Percentiles rank a stretch among this genome's conserved stretches.
Evolutionary conservation across 2,888 invertebrate species (phyloP).

Genomic region (Strigamia transsilvanica): DNA sequence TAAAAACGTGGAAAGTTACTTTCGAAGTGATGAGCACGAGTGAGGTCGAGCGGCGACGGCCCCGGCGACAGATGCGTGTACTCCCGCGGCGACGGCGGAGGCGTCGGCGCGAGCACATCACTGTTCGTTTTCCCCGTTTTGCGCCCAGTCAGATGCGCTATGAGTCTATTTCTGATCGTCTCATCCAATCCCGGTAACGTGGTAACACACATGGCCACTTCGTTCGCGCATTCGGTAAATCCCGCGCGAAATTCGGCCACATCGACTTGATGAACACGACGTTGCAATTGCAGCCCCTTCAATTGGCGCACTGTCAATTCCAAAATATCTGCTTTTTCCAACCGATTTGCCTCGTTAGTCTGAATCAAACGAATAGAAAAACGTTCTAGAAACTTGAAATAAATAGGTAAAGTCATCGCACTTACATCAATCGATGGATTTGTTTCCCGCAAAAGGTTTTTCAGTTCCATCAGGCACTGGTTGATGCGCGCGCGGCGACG

Average conservation of each 20-base stretch:
- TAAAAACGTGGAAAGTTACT: not conserved
- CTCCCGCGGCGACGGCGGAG: constrained; percentile 43
- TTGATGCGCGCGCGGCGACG: constrained; percentile 46
- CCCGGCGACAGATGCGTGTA: not conserved
- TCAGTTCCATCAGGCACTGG: constrained; percentile 41
- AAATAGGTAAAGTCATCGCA: too few species aligned
- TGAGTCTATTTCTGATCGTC: constrained; percentile 82
- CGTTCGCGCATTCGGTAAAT: constrained; percentile 87
- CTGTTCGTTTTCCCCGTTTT: not conserved
- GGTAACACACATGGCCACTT: constrained; percentile 84
- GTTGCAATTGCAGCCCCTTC: constrained; percentile 74
- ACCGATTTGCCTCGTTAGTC: constrained; percentile 46
- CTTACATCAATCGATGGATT: constrained; percentile 50
- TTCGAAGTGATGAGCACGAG: not conserved
- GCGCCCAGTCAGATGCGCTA: constrained; percentile 88
- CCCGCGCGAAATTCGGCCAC: constrained; percentile 75
- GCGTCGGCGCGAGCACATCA: not conserved
- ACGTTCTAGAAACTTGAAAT: not conserved
- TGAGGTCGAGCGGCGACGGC: constrained; percentile 32
- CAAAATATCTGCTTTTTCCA: constrained; percentile 76
- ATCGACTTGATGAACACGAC: constrained; percentile 69
- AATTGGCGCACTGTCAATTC: constrained; percentile 85
- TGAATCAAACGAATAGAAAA: constrained; percentile 20
- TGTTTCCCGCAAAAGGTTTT: constrained; percentile 13
- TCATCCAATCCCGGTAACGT: constrained; percentile 86